Base-by-base conservation (phyloP, 2,888 invertebrate genomes). In the Acronicta alni region DNA sequence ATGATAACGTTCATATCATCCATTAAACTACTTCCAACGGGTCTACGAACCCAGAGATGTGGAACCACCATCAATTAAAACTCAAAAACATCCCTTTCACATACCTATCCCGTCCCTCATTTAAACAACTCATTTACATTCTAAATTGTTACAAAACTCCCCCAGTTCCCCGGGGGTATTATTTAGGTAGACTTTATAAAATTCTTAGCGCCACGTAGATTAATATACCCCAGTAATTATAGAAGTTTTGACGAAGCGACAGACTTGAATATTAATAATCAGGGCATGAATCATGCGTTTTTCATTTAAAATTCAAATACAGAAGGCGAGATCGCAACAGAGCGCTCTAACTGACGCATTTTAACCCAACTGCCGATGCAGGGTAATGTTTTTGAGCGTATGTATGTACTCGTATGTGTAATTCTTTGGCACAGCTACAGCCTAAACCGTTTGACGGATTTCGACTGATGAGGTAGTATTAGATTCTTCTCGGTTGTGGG, bases 181-280 rank as follows among this genome's bases (percentile, higher is more conserved):
- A 70, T 74, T 75, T 67, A 66, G 75, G 64, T 52, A 51, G 55
- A 74, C 65, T 77, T 79, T 79, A 76, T 76, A 69, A 77, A 77
- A 69, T 72, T 75, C 69, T 61, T 62, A 48, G 42, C 61, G 62
- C 60, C 66, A 44, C 60, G 48, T 57, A 75, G 75, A 79, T 79
- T 77, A 72, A 73, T 79, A 75, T 57, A 73, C 60, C 67, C 60
- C 35, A 49, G 72, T 80, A 79, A 79, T 79, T 75, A 79, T 57
- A 70, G 64, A 79, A 79, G 70, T 79, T 77, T 77, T 54, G 61
- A 67, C 64, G 61, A 57, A 54, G 63, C 39, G 58, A 61, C 70
- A 52, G 78, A 71, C 69, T 57, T 60, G 80, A 79, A 79, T 79
- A 74, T 77, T 78, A 79, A 78, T 75, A 75, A 61, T 67, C 59